phyloP scores from a whole-genome alignment of 2,113 vertebrate species.

The Larimichthys crocea region DNA sequence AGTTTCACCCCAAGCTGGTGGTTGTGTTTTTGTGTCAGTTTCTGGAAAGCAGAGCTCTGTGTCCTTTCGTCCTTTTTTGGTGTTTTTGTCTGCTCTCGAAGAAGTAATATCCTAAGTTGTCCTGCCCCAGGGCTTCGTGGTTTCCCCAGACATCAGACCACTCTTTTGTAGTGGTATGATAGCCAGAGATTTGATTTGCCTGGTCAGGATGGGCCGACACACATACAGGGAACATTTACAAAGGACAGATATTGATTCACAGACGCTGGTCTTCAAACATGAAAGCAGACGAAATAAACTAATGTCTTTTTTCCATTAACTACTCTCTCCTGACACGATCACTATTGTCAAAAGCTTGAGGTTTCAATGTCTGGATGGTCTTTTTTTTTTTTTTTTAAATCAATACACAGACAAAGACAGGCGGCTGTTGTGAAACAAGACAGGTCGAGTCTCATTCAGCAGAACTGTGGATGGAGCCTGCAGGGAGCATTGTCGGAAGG shows the following conservation, averaged over 20 bases:
- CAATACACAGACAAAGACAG: conserved; percentile 26
- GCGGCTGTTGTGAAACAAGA: conserved; percentile 16
- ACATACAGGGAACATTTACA: conserved; percentile 43
- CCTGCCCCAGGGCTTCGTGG: not conserved
- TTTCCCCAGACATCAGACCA: conserved; percentile 46
- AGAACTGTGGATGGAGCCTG: not conserved
- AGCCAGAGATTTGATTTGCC: conserved; percentile 58
- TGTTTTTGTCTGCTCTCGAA: conserved; percentile 27
- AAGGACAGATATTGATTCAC: conserved; percentile 57
- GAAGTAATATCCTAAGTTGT: conserved; percentile 44
- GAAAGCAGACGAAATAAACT: conserved; percentile 20
- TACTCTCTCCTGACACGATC: conserved; percentile 22
- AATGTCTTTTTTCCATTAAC: conserved; percentile 47
- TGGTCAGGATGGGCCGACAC: conserved; percentile 17
- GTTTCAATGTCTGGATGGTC: conserved; percentile 18
- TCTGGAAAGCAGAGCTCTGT: not conserved
- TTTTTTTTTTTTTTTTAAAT: conserved; percentile 31
- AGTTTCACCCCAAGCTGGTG: not conserved
- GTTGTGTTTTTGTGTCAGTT: not conserved
- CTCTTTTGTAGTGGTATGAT: conserved; percentile 63
- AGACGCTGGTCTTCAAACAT: conserved; percentile 46
- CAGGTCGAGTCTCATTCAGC: not conserved
- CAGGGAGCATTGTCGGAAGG: not conserved
- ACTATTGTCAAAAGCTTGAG: conserved; percentile 20
- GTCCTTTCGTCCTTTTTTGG: conserved; percentile 1